A percentile compares a stretch with the other conserved stretches of the same genome.
These are phyloP conservation scores for Crax fasciolata DNA, from an alignment of 2,797 vertebrate species.

Conservation along the genomic window DNA sequence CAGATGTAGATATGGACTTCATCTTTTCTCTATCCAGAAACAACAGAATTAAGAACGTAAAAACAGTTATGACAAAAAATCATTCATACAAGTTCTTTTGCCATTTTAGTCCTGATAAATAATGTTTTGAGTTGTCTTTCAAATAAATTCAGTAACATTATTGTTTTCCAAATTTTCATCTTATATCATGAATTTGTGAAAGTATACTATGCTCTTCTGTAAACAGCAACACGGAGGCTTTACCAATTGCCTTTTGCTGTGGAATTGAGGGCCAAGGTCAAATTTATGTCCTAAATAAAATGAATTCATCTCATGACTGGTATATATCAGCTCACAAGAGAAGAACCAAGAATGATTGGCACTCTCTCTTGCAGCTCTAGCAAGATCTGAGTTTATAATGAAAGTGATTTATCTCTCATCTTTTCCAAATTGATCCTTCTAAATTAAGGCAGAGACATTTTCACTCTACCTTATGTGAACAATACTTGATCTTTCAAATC, in stretches of 20 bases:
- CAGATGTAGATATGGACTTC: background rate
- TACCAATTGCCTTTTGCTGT: background rate
- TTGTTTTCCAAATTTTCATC: constrained; percentile 11
- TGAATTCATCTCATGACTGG: constrained; percentile 63
- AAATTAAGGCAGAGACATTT: constrained; percentile 69
- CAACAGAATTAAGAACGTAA: background rate
- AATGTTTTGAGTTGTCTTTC: background rate
- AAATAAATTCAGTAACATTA: background rate
- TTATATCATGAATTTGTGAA: background rate
- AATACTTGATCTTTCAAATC: constrained; percentile 58
- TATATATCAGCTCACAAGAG: constrained; percentile 52
- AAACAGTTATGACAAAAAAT: background rate
- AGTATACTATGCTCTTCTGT: background rate
- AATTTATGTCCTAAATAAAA: constrained; percentile 56
- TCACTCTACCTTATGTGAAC: constrained; percentile 46
- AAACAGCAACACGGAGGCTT: background rate
- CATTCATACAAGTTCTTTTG: background rate
- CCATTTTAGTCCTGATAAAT: constrained; percentile 9
- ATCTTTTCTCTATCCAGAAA: constrained; percentile 6
- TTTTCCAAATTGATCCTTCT: constrained; percentile 65
- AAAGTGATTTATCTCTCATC: constrained; percentile 63
- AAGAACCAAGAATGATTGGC: constrained; percentile 60
- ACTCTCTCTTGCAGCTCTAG: constrained; percentile 19
- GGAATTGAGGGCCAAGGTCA: constrained; percentile 67
- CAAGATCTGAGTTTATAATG: constrained; percentile 63